Conservation (phyloP, 2,113 vertebrate species). For the Anguilla japonica region DNA sequence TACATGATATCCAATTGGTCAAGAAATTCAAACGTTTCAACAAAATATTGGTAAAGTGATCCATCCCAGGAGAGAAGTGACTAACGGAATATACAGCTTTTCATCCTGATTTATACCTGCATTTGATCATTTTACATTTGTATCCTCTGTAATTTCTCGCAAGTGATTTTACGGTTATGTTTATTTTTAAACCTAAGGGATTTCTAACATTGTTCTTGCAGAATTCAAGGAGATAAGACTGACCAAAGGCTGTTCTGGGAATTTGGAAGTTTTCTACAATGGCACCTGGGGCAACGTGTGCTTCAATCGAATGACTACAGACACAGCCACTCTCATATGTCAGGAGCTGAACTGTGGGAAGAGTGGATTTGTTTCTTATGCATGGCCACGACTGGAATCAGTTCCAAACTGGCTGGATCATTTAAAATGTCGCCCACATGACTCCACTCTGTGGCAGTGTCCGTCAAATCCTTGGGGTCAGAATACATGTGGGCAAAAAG, state of each 20-base stretch:
- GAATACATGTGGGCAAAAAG: neutral
- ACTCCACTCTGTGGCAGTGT: constrained; percentile 29
- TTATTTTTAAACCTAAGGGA: neutral
- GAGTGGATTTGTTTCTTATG: neutral
- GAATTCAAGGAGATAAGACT: constrained; percentile 40
- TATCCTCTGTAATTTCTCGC: too few relatives aligned
- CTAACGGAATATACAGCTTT: too few relatives aligned
- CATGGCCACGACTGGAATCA: neutral
- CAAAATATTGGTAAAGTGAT: neutral
- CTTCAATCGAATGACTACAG: constrained; percentile 20
- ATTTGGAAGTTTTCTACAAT: constrained; percentile 44
- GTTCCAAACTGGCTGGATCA: constrained; percentile 18
- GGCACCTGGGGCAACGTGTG: constrained; percentile 45
- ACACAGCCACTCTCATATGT: constrained; percentile 37
- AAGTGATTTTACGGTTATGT: neutral
- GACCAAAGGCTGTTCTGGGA: constrained; percentile 37
- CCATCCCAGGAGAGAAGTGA: too few relatives aligned
- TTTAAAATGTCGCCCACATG: constrained; percentile 12
- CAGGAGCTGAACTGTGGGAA: constrained; percentile 42
- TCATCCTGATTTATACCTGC: too few relatives aligned
- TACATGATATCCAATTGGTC: too few relatives aligned
- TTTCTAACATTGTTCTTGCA: neutral
- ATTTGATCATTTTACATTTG: too few relatives aligned
- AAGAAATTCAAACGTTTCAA: too few relatives aligned
- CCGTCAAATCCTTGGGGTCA: neutral